phyloP scores from a whole-genome alignment of 2,888 invertebrate species.

The Apamea anceps region DNA sequence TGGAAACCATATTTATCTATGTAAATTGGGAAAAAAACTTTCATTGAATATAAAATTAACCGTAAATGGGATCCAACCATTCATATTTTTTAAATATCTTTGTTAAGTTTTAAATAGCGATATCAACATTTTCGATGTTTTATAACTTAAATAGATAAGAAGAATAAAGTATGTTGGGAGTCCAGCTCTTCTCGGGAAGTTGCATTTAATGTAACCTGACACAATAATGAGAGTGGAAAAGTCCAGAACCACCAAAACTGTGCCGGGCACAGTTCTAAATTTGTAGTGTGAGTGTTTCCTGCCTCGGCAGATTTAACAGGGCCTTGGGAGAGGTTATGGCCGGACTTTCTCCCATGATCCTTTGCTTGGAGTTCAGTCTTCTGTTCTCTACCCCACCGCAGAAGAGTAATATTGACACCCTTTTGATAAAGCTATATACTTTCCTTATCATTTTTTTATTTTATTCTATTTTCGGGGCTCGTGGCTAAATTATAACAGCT shows the following conservation, averaged over 20 bases:
- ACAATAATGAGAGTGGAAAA: slow-evolving; percentile 64
- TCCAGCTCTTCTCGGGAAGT: slow-evolving; percentile 85
- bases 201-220: slow-evolving; percentile 70
- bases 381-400: slow-evolving; percentile 85
- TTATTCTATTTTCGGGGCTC: neutral
- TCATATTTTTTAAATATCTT: neutral
- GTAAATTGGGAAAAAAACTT: neutral
- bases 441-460: no score
- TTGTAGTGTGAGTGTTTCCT: slow-evolving; percentile 57
- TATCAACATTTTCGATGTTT: slow-evolving; percentile 59
- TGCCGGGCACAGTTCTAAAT: slow-evolving; percentile 73
- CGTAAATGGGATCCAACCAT: neutral
- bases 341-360: slow-evolving; percentile 73
- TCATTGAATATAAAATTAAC: neutral
- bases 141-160: slow-evolving; percentile 32
- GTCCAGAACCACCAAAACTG: slow-evolving; percentile 68
- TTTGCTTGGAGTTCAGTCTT: slow-evolving; percentile 81
- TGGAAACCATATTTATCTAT: neutral
- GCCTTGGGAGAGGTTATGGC: slow-evolving; percentile 76
- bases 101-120: slow-evolving; percentile 69
- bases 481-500: neutral
- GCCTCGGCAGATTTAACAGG: slow-evolving; percentile 72
- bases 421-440: slow-evolving; percentile 60
- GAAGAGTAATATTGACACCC: slow-evolving; percentile 82
- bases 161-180: slow-evolving; percentile 68